A percentile compares a stretch with the other conserved stretches of the same genome.
Evolutionary conservation across 2,888 invertebrate genomes (phyloP).

Genomic region (Hofmannophila pseudospretella): DNA sequence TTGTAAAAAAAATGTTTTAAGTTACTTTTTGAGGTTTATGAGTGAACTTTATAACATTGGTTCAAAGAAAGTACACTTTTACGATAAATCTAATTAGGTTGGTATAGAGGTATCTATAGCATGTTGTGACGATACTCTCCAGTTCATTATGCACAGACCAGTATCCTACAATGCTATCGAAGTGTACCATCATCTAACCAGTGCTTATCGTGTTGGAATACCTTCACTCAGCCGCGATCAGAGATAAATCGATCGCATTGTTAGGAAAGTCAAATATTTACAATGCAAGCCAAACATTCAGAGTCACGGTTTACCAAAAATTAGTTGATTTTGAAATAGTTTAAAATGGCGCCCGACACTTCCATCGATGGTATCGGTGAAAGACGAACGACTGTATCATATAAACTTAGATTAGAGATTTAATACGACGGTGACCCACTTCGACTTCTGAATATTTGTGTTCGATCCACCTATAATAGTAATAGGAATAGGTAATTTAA

Average conservation of each 20-base stretch:
- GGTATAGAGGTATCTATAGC: constrained; percentile 11
- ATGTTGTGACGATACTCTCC: constrained; percentile 4
- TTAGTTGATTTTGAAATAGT: no score
- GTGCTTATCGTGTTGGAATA: constrained; percentile 8
- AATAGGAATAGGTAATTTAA: no score
- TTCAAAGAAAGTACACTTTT: no score
- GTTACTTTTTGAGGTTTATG: not conserved
- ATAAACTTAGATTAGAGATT: no score
- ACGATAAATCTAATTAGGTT: no score
- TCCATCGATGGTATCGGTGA: no score
- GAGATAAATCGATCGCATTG: constrained; percentile 17
- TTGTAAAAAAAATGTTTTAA: no score
- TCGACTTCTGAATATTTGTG: no score
- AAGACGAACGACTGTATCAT: no score
- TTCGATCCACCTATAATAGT: no score
- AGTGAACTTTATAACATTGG: not conserved
- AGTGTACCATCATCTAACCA: constrained; percentile 30
- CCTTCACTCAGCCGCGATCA: constrained; percentile 11
- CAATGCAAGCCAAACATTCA: constrained; percentile 3
- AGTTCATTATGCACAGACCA: constrained; percentile 16
- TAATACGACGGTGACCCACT: no score
- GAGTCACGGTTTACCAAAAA: constrained; percentile 1
- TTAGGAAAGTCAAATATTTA: constrained; percentile 17
- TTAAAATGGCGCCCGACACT: no score
- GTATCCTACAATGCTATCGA: constrained; percentile 33